Evolutionary conservation across 2,888 invertebrate species (phyloP).

Genomic region (Epiblema foenella): DNA sequence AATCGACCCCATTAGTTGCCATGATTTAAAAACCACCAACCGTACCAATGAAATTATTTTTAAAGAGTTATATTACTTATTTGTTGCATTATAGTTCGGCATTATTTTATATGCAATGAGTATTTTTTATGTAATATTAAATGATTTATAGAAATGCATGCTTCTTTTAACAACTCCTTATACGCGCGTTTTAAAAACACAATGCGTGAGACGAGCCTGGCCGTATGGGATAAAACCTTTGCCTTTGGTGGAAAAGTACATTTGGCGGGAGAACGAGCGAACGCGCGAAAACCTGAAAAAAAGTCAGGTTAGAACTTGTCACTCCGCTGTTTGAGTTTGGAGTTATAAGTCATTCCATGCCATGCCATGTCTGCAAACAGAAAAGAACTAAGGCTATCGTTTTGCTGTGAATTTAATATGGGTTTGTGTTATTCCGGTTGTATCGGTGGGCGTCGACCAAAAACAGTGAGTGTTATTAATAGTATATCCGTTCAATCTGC

Average conservation of each 20-base stretch:
- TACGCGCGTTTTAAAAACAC: slow-evolving; percentile 23
- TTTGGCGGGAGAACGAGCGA: slow-evolving; percentile 48
- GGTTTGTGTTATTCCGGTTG: slow-evolving; percentile 70
- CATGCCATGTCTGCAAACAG: slow-evolving; percentile 57
- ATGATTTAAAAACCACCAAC: too few relatives aligned
- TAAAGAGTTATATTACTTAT: too few relatives aligned
- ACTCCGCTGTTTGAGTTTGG: slow-evolving; percentile 1
- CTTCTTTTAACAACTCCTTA: background rate
- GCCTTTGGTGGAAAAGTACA: slow-evolving; percentile 36
- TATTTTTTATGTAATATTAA: too few relatives aligned
- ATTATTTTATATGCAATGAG: too few relatives aligned
- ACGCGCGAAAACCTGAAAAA: slow-evolving; percentile 33
- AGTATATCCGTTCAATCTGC: background rate
- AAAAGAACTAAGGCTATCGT: slow-evolving; percentile 51
- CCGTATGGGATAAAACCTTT: slow-evolving; percentile 16
- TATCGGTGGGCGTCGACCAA: slow-evolving; percentile 54
- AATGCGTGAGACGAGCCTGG: slow-evolving; percentile 15
- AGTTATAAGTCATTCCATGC: slow-evolving; percentile 47
- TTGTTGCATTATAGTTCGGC: too few relatives aligned
- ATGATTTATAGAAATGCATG: background rate
- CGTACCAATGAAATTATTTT: too few relatives aligned
- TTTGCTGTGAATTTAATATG: slow-evolving; percentile 61
- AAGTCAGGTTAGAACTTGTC: slow-evolving; percentile 62
- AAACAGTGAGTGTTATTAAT: slow-evolving; percentile 56
- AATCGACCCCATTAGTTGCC: too few relatives aligned